Conservation (phyloP, 1,140 invertebrate species). For the Drosophila lowei region DNA sequence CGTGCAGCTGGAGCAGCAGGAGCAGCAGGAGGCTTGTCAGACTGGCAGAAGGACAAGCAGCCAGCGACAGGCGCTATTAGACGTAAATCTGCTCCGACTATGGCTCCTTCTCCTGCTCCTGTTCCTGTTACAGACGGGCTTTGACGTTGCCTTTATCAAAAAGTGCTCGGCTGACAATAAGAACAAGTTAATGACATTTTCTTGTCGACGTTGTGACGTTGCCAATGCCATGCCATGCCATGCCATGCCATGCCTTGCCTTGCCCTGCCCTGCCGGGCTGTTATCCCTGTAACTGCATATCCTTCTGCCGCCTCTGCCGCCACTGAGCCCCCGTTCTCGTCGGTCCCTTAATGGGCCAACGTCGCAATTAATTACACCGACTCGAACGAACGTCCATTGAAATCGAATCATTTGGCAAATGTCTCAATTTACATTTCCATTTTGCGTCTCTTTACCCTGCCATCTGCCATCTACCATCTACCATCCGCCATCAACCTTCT, state of each 20-base stretch:
- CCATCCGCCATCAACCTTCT: not conserved
- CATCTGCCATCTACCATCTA: constrained; percentile 4
- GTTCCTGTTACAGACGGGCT: constrained; percentile 61
- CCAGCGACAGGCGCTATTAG: constrained; percentile 57
- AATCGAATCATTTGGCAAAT: constrained; percentile 79
- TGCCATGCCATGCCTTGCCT: not conserved
- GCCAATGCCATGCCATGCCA: not conserved
- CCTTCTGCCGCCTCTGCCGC: constrained; percentile 28
- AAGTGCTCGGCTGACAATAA: constrained; percentile 70
- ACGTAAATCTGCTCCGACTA: constrained; percentile 60
- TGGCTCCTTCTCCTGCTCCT: constrained; percentile 2
- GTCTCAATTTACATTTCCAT: constrained; percentile 67
- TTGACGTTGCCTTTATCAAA: constrained; percentile 78
- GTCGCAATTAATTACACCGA: constrained; percentile 73
- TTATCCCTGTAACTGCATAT: constrained; percentile 51
- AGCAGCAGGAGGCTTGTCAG: constrained; percentile 10
- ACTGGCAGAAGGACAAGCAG: constrained; percentile 36
- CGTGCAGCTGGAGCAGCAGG: constrained; percentile 53
- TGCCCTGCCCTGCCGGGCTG: not conserved
- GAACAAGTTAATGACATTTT: constrained; percentile 82
- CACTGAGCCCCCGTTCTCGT: not conserved
- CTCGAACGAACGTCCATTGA: constrained; percentile 61
- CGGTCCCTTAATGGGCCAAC: constrained; percentile 39
- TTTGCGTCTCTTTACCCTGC: constrained; percentile 4
- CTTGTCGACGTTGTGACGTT: constrained; percentile 61